Percentiles rank a stretch among this genome's conserved stretches.
Evolutionary conservation across 1,140 invertebrate species (phyloP).

Genomic region (Sinonovacula constricta): DNA sequence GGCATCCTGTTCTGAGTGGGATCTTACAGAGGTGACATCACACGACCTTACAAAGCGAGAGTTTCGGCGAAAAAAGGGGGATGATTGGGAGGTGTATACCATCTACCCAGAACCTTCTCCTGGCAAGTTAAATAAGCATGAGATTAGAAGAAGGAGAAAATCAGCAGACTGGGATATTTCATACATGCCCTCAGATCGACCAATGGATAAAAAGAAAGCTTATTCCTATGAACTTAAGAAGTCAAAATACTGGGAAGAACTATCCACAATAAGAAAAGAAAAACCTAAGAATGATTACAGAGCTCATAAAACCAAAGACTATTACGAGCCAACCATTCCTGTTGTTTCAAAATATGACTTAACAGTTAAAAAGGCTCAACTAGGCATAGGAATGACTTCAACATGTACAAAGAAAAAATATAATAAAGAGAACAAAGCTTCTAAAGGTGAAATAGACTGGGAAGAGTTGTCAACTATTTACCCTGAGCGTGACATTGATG

Average conservation of each 20-base stretch:
- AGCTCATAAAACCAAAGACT: slow-evolving; percentile 26
- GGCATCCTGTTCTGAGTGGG: slow-evolving; percentile 37
- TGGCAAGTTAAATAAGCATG: slow-evolving; percentile 11
- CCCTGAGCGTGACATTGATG: slow-evolving; percentile 23
- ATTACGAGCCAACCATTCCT: slow-evolving; percentile 44
- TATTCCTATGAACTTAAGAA: slow-evolving; percentile 47
- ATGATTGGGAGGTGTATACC: slow-evolving; percentile 46
- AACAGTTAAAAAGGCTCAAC: slow-evolving; percentile 5
- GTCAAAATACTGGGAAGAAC: slow-evolving; percentile 46
- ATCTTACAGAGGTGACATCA: slow-evolving; percentile 26
- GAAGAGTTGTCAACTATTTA: slow-evolving; percentile 42
- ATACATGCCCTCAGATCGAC: slow-evolving; percentile 9
- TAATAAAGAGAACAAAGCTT: slow-evolving; percentile 34
- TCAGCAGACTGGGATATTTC: slow-evolving; percentile 40
- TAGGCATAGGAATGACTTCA: slow-evolving; percentile 22
- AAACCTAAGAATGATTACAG: slow-evolving; percentile 42
- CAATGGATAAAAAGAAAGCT: slow-evolving; percentile 36
- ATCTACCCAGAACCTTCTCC: slow-evolving; percentile 42
- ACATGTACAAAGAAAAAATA: slow-evolving; percentile 42
- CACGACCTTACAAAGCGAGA: slow-evolving; percentile 34
- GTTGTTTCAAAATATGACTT: slow-evolving; percentile 36
- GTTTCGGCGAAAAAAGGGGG: slow-evolving; percentile 32
- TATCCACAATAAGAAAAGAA: slow-evolving; percentile 34
- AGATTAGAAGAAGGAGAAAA: slow-evolving; percentile 23
- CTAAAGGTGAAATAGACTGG: slow-evolving; percentile 31